Conservation (phyloP, 2,113 vertebrate genomes). For the Spilogale gracilis region DNA sequence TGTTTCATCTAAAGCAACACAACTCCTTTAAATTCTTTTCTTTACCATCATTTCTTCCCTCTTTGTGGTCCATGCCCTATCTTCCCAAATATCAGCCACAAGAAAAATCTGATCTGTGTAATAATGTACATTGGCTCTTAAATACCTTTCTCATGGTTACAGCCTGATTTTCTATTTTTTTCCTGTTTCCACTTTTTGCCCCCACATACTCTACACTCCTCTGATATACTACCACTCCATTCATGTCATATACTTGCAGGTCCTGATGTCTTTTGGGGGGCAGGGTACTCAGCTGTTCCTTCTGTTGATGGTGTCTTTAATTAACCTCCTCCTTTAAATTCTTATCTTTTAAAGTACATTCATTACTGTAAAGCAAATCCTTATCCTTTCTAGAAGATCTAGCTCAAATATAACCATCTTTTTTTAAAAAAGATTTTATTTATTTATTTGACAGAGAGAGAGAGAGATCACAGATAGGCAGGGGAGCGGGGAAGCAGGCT, state of each 20-base stretch:
- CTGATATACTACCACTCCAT: not conserved
- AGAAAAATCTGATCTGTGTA: not conserved
- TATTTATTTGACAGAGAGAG: too few species aligned
- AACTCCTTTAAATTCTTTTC: conserved; percentile 1
- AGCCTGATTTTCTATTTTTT: not conserved
- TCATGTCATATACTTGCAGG: not conserved
- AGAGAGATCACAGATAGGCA: too few species aligned
- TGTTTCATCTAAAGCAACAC: not conserved
- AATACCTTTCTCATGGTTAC: not conserved
- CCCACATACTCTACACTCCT: not conserved
- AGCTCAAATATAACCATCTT: conserved; percentile 7
- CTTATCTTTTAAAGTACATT: conserved; percentile 4
- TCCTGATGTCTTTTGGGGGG: not conserved
- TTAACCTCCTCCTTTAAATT: conserved; percentile 19
- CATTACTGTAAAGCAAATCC: conserved; percentile 35
- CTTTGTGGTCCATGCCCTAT: not conserved
- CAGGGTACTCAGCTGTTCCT: not conserved
- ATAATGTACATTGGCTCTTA: not conserved
- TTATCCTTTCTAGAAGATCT: conserved; percentile 39
- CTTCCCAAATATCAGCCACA: not conserved
- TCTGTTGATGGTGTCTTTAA: not conserved
- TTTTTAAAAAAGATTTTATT: not conserved
- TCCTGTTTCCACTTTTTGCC: not conserved
- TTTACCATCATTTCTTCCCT: not conserved
- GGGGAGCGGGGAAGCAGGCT: too few species aligned